Evolutionary conservation across 2,113 vertebrate genomes (phyloP).

Genomic region (Physeter macrocephalus): DNA sequence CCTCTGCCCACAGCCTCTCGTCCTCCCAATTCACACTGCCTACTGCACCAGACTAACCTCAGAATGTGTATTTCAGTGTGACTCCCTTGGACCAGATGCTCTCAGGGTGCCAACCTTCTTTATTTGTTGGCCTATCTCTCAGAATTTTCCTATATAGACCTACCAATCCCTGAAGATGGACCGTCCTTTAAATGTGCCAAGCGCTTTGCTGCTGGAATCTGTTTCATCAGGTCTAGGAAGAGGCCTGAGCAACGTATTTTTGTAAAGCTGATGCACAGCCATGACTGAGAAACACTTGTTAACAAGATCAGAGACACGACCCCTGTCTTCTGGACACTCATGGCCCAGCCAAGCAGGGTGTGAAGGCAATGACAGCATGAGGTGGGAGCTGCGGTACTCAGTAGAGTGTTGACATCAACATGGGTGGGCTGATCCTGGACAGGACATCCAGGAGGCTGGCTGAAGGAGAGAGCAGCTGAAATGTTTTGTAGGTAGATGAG

Average conservation of each 20-base stretch:
- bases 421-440: background rate
- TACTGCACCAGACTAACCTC: background rate
- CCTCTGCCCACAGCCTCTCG: background rate
- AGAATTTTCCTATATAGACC: background rate
- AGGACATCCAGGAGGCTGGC: background rate
- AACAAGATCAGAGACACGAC: background rate
- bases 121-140: background rate
- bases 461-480: background rate
- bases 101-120: background rate
- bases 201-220: background rate
- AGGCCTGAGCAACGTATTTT: background rate
- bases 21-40: accelerated
- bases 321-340: background rate
- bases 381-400: background rate
- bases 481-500: background rate
- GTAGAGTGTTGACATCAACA: background rate
- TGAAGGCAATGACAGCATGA: background rate
- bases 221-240: background rate
- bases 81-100: background rate
- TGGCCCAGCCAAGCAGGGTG: background rate
- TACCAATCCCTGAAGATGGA: background rate
- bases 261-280: background rate
- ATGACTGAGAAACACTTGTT: background rate
- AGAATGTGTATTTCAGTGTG: background rate
- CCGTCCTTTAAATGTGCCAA: background rate